Evolutionary conservation across 53 echinoderm and acorn worm species (phyloP), one percentile per base, ranked within the genome.

Genomic region (Arbacia lixula): DNA sequence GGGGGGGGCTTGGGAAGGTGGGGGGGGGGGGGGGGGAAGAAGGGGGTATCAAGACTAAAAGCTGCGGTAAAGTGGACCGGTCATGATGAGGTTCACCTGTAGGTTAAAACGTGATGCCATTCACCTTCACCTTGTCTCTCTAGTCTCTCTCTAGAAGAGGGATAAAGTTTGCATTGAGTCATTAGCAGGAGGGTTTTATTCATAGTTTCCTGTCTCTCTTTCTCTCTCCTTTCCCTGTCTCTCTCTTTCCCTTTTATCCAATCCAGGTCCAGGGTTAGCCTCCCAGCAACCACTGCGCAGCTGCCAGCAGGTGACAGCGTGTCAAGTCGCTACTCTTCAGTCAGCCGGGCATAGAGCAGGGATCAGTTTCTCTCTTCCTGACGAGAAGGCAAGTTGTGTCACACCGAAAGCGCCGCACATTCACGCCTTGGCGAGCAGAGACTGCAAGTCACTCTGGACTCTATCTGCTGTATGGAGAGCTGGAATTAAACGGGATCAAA

Each of bases 201-300:
- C 64, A 81, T 81, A 30, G 64, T 81, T 63, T 81, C 82, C 82
- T 81, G 82, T 81, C 41, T 26, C 58, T 11, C 37, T 58, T 11
- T 57, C 39, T 78, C 43, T 81, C 50, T 16, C 6, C 39, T 73
- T 30, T 46, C 77, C 57, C 57, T 56, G 14, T 56, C 12, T 56
- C 21, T 56, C 5, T 56, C 5, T 56, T 56, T 56, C 5, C 57
- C 57, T 56, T n/a, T n/a, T n/a, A n/a, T n/a, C n/a, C n/a, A n/a
- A 26, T 51, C 52, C 74, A 50, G 50, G 72, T n/a, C 40, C 60
- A 55, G 58, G 77, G 12, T 4, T 39, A 39, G 33, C 2, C 53
- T 6, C 35, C 10, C 12, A n/a, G n/a, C 22, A 42, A 77, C 77
- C 58, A 56, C 58, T 25, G 26, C 36, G 58, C 77, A 77, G 58